Evolutionary conservation across 2,888 invertebrate species (phyloP).

Genomic region (Smittia sp.): DNA sequence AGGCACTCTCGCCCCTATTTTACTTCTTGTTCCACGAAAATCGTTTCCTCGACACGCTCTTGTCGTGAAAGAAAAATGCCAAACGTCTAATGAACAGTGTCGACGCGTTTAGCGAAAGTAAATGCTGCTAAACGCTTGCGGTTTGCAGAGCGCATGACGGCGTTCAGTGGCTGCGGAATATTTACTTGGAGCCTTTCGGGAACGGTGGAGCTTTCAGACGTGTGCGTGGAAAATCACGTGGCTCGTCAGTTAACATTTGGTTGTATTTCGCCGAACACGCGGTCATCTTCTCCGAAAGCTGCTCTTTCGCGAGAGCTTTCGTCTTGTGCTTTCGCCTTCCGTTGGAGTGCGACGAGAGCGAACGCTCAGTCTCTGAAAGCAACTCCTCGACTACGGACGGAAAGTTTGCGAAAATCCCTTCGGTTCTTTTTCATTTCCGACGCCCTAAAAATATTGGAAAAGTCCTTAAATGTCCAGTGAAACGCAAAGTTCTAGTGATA

Average conservation of each 20-base stretch:
- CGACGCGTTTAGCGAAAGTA: not conserved
- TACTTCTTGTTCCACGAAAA: no score
- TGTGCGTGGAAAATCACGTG: not conserved
- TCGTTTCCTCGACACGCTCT: no score
- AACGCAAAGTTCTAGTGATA: not conserved
- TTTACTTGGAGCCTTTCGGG: no score
- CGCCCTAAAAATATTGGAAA: slow-evolving; percentile 39
- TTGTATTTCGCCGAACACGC: not conserved
- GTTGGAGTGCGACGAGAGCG: not conserved
- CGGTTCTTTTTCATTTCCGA: slow-evolving; percentile 32
- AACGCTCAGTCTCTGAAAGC: slow-evolving; percentile 32
- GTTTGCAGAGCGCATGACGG: not conserved
- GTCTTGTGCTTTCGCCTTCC: not conserved
- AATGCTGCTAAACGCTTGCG: not conserved
- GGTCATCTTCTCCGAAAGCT: not conserved
- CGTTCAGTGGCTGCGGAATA: not conserved
- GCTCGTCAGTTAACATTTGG: not conserved
- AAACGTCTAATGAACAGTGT: not conserved
- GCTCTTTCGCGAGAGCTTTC: slow-evolving; percentile 14
- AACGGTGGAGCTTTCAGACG: not conserved
- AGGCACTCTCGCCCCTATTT: no score
- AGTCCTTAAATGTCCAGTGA: not conserved
- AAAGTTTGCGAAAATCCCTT: slow-evolving; percentile 28
- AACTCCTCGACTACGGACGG: not conserved
- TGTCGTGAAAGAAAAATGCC: no score